Evolutionary conservation across 2,797 vertebrate species (phyloP).

Genomic region (Picus viridis): DNA sequence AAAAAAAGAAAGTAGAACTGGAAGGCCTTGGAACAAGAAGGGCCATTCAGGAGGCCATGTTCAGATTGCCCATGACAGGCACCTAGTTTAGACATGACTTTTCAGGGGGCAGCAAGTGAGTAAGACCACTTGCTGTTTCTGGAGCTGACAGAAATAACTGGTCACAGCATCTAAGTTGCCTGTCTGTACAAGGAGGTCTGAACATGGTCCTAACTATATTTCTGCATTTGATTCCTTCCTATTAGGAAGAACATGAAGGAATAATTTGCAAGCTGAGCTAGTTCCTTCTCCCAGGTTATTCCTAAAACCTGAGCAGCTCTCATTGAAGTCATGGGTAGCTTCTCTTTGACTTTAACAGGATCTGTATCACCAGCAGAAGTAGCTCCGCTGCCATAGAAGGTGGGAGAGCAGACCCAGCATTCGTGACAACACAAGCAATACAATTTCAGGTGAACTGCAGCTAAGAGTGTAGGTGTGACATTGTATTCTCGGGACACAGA

Average conservation of each 20-base stretch:
- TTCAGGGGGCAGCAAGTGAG: background rate
- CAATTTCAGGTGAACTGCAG: background rate
- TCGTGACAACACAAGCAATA: constrained; percentile 35
- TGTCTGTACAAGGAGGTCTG: constrained; percentile 41
- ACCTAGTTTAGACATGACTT: background rate
- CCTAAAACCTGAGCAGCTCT: background rate
- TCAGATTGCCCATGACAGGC: background rate
- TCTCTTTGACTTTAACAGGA: background rate
- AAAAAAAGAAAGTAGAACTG: background rate
- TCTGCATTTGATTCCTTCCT: constrained; percentile 46
- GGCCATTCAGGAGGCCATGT: background rate
- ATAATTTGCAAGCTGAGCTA: constrained; percentile 9
- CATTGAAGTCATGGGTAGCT: background rate
- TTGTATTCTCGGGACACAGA: background rate
- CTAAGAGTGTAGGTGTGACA: background rate
- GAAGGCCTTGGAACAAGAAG: constrained; percentile 60
- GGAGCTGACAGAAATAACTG: background rate
- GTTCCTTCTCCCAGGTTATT: background rate
- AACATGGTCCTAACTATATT: background rate
- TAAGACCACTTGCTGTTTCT: background rate
- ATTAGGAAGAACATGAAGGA: constrained; percentile 42
- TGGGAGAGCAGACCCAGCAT: background rate
- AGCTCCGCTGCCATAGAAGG: background rate
- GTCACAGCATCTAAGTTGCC: background rate
- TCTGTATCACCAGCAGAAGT: background rate